These are phyloP conservation scores for Chaunax sp. DNA, from an alignment of 2,797 vertebrate species.

Conservation along the genomic window DNA sequence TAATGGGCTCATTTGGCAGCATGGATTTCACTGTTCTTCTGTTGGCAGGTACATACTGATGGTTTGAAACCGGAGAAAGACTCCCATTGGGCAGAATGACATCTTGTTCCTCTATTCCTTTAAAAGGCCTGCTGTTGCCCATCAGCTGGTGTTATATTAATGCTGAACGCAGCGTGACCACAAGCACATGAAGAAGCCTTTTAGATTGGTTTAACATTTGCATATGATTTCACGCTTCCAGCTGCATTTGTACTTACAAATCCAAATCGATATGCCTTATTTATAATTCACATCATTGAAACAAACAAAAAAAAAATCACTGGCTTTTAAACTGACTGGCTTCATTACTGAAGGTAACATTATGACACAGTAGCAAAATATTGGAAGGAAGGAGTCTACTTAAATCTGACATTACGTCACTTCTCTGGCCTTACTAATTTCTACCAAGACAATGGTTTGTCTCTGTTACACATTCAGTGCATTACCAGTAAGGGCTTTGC, in stretches of 20 bases:
- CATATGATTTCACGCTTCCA: slow-evolving; percentile 5
- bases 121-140: not conserved
- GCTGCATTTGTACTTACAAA: not conserved
- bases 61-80: not conserved
- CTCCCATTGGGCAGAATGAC: not conserved
- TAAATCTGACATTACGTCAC: not conserved
- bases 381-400: not conserved
- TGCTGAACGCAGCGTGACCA: not conserved
- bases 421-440: not conserved
- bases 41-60: not conserved
- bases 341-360: not conserved
- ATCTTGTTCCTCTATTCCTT: not conserved
- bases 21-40: not conserved
- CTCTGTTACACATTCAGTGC: slow-evolving; percentile 9
- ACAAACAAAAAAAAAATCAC: slow-evolving; percentile 1
- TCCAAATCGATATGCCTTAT: slow-evolving; percentile 1
- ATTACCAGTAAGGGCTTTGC: not conserved
- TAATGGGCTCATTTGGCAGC: slow-evolving; percentile 7
- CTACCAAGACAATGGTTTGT: slow-evolving; percentile 23
- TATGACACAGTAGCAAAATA: not conserved
- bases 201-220: slow-evolving; percentile 8
- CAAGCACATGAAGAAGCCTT: not conserved
- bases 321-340: not conserved
- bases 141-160: not conserved
- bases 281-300: slow-evolving; percentile 1